phyloP scores from a whole-genome alignment of 2,113 vertebrate genomes.

The Nothoprocta pentlandii region DNA sequence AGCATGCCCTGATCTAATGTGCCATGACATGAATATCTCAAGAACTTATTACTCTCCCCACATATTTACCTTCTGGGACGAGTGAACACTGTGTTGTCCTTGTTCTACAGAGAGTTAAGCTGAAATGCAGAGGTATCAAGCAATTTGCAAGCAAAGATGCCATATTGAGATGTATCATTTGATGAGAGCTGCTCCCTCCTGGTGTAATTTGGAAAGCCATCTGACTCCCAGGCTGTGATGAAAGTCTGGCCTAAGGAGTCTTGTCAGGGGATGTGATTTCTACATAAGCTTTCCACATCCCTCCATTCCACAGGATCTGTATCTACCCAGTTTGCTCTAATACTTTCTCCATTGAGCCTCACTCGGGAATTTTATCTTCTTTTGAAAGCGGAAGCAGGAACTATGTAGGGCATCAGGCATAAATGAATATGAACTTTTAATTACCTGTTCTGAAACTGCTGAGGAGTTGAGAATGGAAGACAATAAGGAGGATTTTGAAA shows the following conservation, averaged over 20 bases:
- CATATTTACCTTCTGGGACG: slow-evolving; percentile 19
- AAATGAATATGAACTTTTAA: slow-evolving; percentile 2
- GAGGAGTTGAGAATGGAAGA: slow-evolving; percentile 10
- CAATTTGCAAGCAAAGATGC: slow-evolving; percentile 41
- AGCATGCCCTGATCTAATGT: background rate
- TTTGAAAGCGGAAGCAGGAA: background rate
- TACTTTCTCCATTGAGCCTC: background rate
- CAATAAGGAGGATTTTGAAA: background rate
- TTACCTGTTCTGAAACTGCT: slow-evolving; percentile 9
- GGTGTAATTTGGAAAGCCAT: slow-evolving; percentile 37
- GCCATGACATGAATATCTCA: background rate
- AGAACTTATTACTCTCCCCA: background rate
- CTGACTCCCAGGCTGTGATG: slow-evolving; percentile 50
- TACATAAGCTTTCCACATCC: slow-evolving; percentile 5
- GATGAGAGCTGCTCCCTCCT: slow-evolving; percentile 46
- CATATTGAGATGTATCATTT: background rate
- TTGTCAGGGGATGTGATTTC: slow-evolving; percentile 58
- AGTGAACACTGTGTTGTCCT: slow-evolving; percentile 37
- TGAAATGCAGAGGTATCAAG: slow-evolving; percentile 62
- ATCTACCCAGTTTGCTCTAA: background rate
- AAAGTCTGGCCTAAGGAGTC: slow-evolving; percentile 50
- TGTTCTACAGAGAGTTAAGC: slow-evolving; percentile 40
- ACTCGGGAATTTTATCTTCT: background rate
- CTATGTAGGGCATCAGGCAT: background rate
- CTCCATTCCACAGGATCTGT: background rate